Evolutionary conservation across 1,140 invertebrate species (phyloP).

Genomic region (Mya arenaria): DNA sequence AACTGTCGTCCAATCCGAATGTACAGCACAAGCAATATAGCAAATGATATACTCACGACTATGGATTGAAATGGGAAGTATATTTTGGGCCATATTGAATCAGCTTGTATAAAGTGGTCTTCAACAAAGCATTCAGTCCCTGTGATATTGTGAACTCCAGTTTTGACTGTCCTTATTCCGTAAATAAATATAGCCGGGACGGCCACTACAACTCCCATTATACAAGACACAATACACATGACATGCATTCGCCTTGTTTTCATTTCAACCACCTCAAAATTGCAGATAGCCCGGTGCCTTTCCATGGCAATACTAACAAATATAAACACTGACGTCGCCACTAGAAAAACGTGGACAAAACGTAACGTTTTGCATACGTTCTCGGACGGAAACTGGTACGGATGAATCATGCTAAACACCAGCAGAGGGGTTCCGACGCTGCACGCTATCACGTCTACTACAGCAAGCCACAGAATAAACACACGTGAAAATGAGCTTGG

Average conservation of each 20-base stretch:
- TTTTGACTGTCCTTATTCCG: background rate
- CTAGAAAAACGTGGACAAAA: background rate
- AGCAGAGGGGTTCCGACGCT: background rate
- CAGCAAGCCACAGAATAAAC: background rate
- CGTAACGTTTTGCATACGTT: background rate
- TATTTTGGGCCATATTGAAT: background rate
- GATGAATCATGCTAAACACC: background rate
- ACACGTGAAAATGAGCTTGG: background rate
- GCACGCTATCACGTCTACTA: background rate
- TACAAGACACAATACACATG: background rate
- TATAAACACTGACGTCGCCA: background rate
- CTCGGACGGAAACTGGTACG: background rate
- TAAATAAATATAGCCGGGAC: background rate
- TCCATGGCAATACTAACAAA: background rate
- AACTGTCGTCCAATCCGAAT: background rate
- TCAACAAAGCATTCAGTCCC: background rate
- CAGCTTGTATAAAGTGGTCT: background rate
- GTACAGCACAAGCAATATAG: background rate
- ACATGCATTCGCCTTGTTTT: background rate
- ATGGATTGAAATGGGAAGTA: background rate
- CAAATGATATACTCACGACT: background rate
- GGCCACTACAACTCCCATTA: background rate
- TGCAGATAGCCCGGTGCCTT: background rate
- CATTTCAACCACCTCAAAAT: background rate
- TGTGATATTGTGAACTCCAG: background rate